phyloP scores from a whole-genome alignment of 2,888 invertebrate species.

The Watsonalla binaria region DNA sequence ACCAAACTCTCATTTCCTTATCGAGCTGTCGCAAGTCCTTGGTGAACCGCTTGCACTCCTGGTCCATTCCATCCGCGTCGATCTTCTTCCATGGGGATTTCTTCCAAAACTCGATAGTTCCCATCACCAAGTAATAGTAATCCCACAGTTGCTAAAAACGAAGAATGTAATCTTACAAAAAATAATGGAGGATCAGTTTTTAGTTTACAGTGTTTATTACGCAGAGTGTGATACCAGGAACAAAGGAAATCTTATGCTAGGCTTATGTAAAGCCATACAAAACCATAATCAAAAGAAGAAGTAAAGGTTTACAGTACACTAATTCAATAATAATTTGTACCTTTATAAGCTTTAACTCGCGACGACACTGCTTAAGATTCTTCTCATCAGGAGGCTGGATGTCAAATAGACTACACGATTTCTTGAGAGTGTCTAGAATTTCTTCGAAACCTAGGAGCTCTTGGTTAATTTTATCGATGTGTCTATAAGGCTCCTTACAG shows the following conservation, averaged over 20 bases:
- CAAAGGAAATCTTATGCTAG: too few species aligned
- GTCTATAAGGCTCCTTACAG: conserved; percentile 82
- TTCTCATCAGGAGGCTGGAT: conserved; percentile 91
- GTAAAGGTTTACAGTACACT: too few species aligned
- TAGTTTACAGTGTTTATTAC: not conserved
- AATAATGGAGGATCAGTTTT: too few species aligned
- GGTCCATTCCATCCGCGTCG: conserved; percentile 96
- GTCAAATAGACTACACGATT: conserved; percentile 91
- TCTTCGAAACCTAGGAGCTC: conserved; percentile 84
- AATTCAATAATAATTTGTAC: conserved; percentile 32
- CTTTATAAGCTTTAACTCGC: conserved; percentile 87
- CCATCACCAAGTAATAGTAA: conserved; percentile 88
- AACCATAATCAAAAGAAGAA: too few species aligned
- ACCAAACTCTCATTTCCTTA: conserved; percentile 88
- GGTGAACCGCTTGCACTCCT: conserved; percentile 94
- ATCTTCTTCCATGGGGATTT: conserved; percentile 95
- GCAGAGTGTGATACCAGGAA: not conserved
- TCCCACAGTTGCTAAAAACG: conserved; percentile 89
- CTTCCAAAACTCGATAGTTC: conserved; percentile 94
- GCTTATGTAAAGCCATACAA: too few species aligned
- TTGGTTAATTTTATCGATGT: conserved; percentile 83
- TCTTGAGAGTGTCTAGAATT: conserved; percentile 81
- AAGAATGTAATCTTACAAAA: not conserved
- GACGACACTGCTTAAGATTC: conserved; percentile 84
- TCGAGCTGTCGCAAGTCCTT: conserved; percentile 89